Conservation (phyloP, 2,113 vertebrate species). For the Prietella phreatophila region DNA sequence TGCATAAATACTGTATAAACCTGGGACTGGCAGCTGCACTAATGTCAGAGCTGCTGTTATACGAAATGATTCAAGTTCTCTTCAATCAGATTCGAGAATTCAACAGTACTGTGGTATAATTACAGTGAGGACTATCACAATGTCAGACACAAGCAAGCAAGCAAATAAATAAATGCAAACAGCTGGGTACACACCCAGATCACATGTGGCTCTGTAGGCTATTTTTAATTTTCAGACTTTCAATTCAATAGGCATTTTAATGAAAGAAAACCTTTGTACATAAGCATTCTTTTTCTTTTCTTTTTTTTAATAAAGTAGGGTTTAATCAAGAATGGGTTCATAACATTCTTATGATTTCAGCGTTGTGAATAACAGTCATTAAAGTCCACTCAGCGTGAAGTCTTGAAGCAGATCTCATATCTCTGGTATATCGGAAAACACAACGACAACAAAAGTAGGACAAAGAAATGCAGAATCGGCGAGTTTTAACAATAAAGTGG, state of each 20-base stretch:
- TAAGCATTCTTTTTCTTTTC: too few species aligned
- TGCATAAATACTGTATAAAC: neutral
- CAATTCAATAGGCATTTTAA: too few species aligned
- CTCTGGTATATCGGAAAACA: neutral
- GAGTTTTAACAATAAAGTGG: constrained; percentile 10
- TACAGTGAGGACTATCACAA: neutral
- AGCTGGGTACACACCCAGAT: too few species aligned
- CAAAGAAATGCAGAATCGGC: constrained; percentile 15
- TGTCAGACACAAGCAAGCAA: too few species aligned
- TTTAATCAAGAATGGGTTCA: too few species aligned
- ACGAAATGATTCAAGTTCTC: neutral
- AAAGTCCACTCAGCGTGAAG: neutral
- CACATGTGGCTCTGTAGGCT: neutral
- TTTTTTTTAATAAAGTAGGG: too few species aligned
- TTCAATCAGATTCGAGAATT: neutral
- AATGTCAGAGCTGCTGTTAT: neutral
- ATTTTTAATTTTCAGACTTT: too few species aligned
- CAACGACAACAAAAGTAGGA: neutral
- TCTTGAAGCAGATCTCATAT: neutral
- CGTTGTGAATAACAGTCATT: neutral
- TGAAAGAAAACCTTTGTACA: too few species aligned
- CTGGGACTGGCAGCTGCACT: neutral
- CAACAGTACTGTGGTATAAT: neutral
- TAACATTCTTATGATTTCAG: neutral
- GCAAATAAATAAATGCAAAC: neutral